phyloP scores from a whole-genome alignment of 2,113 vertebrate genomes.

The Pandion haliaetus region DNA sequence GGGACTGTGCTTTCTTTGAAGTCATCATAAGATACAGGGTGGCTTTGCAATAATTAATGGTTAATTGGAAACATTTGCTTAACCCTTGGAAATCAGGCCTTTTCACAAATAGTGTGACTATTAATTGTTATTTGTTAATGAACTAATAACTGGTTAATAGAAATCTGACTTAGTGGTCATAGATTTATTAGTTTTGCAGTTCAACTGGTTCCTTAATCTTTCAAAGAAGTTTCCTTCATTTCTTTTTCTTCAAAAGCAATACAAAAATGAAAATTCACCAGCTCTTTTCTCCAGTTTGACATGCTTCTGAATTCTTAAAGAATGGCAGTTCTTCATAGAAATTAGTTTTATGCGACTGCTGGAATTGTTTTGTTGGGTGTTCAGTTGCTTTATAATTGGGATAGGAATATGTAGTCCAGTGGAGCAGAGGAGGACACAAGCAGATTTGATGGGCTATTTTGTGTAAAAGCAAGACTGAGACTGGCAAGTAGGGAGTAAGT shows the following conservation, averaged over 20 bases:
- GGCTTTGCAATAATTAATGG: not conserved
- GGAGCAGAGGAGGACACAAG: not conserved
- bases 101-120: not conserved
- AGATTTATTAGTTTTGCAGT: not conserved
- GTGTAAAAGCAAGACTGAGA: not conserved
- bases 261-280: not conserved
- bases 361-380: not conserved
- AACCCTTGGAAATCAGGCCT: not conserved
- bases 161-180: not conserved
- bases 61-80: not conserved
- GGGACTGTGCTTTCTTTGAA: not conserved
- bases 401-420: not conserved
- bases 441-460: not conserved
- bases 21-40: not conserved
- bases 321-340: not conserved
- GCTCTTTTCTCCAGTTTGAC: not conserved
- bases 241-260: not conserved
- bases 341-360: constrained; percentile 17
- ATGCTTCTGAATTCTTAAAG: constrained; percentile 5
- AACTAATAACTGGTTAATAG: not conserved
- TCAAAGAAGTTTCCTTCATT: not conserved
- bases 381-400: not conserved
- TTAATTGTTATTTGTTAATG: not conserved
- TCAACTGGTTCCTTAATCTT: not conserved
- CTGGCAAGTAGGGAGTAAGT: not conserved